Evolutionary conservation across 1,140 invertebrate species (phyloP).

Genomic region (Drosophila yakuba): DNA sequence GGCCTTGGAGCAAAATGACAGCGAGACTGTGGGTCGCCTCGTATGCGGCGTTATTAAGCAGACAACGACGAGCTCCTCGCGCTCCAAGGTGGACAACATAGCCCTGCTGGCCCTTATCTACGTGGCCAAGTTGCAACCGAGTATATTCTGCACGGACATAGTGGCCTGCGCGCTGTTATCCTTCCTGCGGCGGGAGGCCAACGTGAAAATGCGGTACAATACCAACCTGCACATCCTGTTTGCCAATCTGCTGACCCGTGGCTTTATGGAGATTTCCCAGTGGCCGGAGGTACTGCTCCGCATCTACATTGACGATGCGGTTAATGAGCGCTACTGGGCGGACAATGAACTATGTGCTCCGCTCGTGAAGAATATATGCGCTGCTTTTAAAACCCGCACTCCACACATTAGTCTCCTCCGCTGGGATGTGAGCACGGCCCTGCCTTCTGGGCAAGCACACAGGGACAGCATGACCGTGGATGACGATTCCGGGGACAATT

Average conservation of each 20-base stretch:
- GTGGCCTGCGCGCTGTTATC: slow-evolving; percentile 92
- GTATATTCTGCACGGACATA: slow-evolving; percentile 92
- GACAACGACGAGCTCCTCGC: slow-evolving; percentile 87
- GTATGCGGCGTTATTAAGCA: slow-evolving; percentile 88
- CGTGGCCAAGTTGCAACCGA: slow-evolving; percentile 91
- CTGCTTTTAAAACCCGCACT: slow-evolving; percentile 93
- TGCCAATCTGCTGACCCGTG: slow-evolving; percentile 93
- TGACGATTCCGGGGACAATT: slow-evolving; percentile 86
- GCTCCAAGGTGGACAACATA: slow-evolving; percentile 92
- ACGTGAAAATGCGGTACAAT: slow-evolving; percentile 87
- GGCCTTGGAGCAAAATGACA: slow-evolving; percentile 87
- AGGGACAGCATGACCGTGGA: slow-evolving; percentile 85
- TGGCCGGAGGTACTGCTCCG: slow-evolving; percentile 92
- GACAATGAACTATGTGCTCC: slow-evolving; percentile 95
- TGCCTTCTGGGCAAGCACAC: slow-evolving; percentile 67
- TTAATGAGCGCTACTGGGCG: slow-evolving; percentile 96
- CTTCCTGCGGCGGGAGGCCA: slow-evolving; percentile 92
- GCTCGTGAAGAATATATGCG: slow-evolving; percentile 96
- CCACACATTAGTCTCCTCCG: slow-evolving; percentile 88
- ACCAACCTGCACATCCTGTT: slow-evolving; percentile 92
- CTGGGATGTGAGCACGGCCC: slow-evolving; percentile 86
- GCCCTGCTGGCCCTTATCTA: slow-evolving; percentile 92
- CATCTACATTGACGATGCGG: slow-evolving; percentile 97
- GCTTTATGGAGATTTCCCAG: slow-evolving; percentile 90
- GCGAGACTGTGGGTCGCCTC: slow-evolving; percentile 87